phyloP scores from a whole-genome alignment of 2,888 invertebrate species.

The Calameuta filiformis region DNA sequence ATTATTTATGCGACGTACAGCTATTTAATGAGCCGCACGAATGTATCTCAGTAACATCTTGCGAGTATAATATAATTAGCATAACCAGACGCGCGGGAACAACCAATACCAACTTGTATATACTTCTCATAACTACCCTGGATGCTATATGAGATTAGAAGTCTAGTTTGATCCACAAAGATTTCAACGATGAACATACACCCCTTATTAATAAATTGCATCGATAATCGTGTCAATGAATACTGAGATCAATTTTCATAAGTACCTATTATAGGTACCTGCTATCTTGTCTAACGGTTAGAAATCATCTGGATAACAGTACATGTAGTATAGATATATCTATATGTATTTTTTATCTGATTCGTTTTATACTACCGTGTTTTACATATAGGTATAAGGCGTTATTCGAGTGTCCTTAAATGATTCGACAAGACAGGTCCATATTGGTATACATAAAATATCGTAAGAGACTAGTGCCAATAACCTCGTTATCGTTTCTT shows the following conservation, averaged over 20 bases:
- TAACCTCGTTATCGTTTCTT: constrained; percentile 51
- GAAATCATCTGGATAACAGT: not conserved
- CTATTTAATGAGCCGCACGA: constrained; percentile 43
- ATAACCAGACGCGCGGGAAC: constrained; percentile 43
- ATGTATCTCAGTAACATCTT: constrained; percentile 37
- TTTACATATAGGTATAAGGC: not conserved
- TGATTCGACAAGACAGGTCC: not conserved
- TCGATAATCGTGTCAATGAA: not conserved
- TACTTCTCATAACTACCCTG: not conserved
- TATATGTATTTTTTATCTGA: not conserved
- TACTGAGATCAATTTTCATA: not conserved
- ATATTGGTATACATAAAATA: not conserved
- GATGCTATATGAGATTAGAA: not conserved
- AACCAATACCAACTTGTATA: not conserved
- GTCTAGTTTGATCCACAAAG: not conserved
- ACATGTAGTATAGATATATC: not conserved
- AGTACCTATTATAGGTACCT: not conserved
- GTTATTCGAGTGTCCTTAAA: not conserved
- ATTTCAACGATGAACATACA: not conserved
- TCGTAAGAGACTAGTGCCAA: constrained; percentile 26
- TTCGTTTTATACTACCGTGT: not conserved
- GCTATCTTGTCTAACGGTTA: not conserved
- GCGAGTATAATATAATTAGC: constrained; percentile 48
- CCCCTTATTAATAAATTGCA: not conserved
- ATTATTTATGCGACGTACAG: constrained; percentile 46